Evolutionary conservation across 2,113 vertebrate genomes (phyloP), one percentile per base, ranked within the genome.

Genomic region (Labeo rohita): DNA sequence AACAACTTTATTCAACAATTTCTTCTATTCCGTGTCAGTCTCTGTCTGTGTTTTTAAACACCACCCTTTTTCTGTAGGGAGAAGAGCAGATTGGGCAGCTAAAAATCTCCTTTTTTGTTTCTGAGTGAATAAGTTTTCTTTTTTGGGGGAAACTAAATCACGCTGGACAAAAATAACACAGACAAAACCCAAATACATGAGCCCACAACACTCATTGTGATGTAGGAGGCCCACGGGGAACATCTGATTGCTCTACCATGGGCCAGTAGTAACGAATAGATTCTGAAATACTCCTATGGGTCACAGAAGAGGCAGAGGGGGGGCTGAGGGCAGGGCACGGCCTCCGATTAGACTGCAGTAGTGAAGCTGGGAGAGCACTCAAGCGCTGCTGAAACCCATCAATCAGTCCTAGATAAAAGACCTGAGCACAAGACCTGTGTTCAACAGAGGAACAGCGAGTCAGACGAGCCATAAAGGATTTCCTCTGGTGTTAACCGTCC

Each of bases 351-450:
- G 83, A 89, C 88, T 91, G 85, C 47, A 9, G 88, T 73, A 34
- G 72, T 80, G 92, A 88, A 89, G 89, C 92, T 93, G 92, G 81
- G 86, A 85, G 90, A 91, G 89, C 90, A 88, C 91, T 91, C 87
- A 85, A 82, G 66, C 83, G 75, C 89, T 91, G 87, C 88, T 86
- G 82, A 90, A 91, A 91, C 43, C 87, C 91, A 93, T 95, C 90
- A 89, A 45, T 95, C 93, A 94, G 47, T 61, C 45, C 10, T 85
- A 92, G 93, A 94, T 94, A 92, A 94, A 94, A 92, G 90, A 87
- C 85, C 54, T 92, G 88, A 93, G 87, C 81, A 83, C 85, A 88
- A 90, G 90, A 89, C 80, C 87, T 86, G 89, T 85, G 87, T 91
- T 92, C 87, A 90, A 94, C 92, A 86, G 91, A 91, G 88, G 73